Evolutionary conservation across 2,888 invertebrate species (phyloP).

Genomic region (Schizotus pectinicornis): DNA sequence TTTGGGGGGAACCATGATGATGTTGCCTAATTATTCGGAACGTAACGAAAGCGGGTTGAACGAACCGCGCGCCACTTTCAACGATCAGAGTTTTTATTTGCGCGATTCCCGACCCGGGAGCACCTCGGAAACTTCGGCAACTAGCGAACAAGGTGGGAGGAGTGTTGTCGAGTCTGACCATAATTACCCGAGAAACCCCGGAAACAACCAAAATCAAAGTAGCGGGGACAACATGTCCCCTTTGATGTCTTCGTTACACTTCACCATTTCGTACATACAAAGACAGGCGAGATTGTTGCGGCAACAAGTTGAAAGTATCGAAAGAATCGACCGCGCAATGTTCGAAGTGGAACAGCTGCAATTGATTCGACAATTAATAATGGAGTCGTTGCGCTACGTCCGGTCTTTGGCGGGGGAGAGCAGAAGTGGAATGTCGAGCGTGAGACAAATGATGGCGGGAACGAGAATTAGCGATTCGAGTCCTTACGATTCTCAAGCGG

Average conservation of each 20-base stretch:
- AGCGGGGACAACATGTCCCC: conserved; percentile 45
- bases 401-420: conserved; percentile 56
- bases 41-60: conserved; percentile 5
- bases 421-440: conserved; percentile 51
- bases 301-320: conserved; percentile 53
- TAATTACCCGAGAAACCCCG: conserved; percentile 50
- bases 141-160: conserved; percentile 14
- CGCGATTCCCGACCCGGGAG: conserved; percentile 40
- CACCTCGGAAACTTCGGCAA: conserved; percentile 17
- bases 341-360: conserved; percentile 61
- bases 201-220: conserved; percentile 27
- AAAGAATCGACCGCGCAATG: conserved; percentile 55
- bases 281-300: conserved; percentile 52
- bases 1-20: conserved; percentile 51
- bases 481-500: conserved; percentile 49
- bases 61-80: conserved; percentile 34
- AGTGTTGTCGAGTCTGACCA: conserved; percentile 52
- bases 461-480: conserved; percentile 56
- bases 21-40: conserved; percentile 39
- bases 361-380: conserved; percentile 69
- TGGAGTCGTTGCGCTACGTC: conserved; percentile 67
- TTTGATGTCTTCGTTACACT: conserved; percentile 53
- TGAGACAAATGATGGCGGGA: conserved; percentile 58
- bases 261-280: conserved; percentile 55
- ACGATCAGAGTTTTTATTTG: conserved; percentile 49